A percentile compares a stretch with the other conserved stretches of the same genome.
Evolutionary conservation across 2,888 invertebrate genomes (phyloP).

Genomic region (Cryptus viduatorius): DNA sequence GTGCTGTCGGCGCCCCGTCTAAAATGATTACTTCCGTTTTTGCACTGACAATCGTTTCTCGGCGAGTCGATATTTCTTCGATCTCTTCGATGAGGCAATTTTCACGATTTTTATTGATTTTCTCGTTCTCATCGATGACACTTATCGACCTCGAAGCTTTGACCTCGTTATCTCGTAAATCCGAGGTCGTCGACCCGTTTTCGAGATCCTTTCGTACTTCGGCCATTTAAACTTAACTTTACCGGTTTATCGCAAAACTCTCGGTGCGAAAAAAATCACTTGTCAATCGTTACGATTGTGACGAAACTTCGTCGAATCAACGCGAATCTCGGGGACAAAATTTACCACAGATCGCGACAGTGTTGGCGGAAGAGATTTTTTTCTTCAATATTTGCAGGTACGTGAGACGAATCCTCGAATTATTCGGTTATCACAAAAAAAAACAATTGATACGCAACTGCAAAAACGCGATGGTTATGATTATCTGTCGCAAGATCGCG

Average conservation of each 20-base stretch:
- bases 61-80: neutral
- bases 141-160: constrained; percentile 68
- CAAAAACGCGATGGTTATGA: neutral
- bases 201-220: constrained; percentile 25
- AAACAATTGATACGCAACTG: neutral
- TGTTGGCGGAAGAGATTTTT: constrained; percentile 12
- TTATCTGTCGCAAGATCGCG: neutral
- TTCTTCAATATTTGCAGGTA: constrained; percentile 51
- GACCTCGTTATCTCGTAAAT: constrained; percentile 40
- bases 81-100: neutral
- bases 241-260: neutral
- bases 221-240: constrained; percentile 51
- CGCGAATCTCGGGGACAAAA: neutral
- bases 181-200: constrained; percentile 27
- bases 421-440: constrained; percentile 2
- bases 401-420: constrained; percentile 37
- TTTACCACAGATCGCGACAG: constrained; percentile 8
- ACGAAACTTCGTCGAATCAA: neutral
- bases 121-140: constrained; percentile 64
- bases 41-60: neutral
- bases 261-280: neutral
- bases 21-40: constrained; percentile 65
- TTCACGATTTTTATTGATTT: neutral
- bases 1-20: constrained; percentile 55
- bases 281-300: neutral